Conservation (phyloP, 2,888 invertebrate species). For the Colostygia pectinataria region DNA sequence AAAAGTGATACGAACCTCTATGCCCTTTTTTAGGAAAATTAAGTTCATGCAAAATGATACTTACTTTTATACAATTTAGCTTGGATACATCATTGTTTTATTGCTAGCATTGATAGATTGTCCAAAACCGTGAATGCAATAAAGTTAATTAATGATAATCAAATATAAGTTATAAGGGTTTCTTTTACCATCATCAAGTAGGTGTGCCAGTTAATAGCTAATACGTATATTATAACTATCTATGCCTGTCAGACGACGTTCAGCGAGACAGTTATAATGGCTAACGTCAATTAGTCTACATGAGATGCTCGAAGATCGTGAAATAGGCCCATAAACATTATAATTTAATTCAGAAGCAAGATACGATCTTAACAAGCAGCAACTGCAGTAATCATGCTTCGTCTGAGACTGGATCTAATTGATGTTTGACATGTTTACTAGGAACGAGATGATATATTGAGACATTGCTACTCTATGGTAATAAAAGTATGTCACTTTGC, state of each 20-base stretch:
- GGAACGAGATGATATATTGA: constrained; percentile 23
- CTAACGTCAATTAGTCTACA: too few species aligned
- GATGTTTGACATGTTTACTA: constrained; percentile 6
- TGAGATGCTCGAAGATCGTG: too few species aligned
- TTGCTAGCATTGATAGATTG: constrained; percentile 9
- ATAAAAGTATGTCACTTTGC: constrained; percentile 16
- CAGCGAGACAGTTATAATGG: too few species aligned
- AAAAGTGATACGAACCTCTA: constrained; percentile 20
- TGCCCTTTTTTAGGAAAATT: constrained; percentile 40
- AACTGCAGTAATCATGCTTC: neutral
- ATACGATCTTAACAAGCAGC: constrained; percentile 15
- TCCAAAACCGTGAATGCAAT: constrained; percentile 14
- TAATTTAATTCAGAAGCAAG: constrained; percentile 11
- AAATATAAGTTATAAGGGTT: too few species aligned
- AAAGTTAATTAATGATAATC: neutral
- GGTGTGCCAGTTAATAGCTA: too few species aligned
- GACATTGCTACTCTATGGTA: constrained; percentile 23
- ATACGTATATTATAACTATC: too few species aligned
- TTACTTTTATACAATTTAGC: too few species aligned
- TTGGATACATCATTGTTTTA: too few species aligned
- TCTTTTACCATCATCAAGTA: too few species aligned
- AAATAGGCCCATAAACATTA: too few species aligned
- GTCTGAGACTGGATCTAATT: too few species aligned
- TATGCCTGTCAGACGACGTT: too few species aligned
- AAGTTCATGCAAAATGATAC: constrained; percentile 57